Evolutionary conservation across 2,113 vertebrate species (phyloP).

Genomic region (Nothoprocta perdicaria): DNA sequence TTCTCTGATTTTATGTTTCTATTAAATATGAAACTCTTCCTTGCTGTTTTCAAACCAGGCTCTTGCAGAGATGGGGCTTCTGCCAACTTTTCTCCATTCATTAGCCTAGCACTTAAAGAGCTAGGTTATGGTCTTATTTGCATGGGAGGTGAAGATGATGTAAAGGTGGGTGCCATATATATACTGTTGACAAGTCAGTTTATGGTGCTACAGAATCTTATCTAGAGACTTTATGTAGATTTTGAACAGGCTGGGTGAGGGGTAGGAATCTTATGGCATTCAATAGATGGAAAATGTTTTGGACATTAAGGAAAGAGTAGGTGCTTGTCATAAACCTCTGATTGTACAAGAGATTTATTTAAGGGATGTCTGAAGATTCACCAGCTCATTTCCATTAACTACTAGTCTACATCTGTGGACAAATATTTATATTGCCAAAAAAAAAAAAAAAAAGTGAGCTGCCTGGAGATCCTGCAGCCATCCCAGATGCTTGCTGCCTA

Average conservation of each 20-base stretch:
- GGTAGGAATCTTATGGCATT: slow-evolving; percentile 52
- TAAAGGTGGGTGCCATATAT: slow-evolving; percentile 50
- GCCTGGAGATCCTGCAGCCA: slow-evolving; percentile 6
- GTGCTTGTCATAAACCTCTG: slow-evolving; percentile 68
- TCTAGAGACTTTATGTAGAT: slow-evolving; percentile 63
- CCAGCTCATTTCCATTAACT: slow-evolving; percentile 24
- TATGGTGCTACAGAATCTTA: slow-evolving; percentile 37
- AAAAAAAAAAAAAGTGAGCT: slow-evolving; percentile 56
- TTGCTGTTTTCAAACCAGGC: neutral
- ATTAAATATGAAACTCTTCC: neutral
- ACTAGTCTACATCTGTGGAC: neutral
- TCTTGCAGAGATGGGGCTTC: neutral
- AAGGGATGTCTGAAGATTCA: slow-evolving; percentile 49
- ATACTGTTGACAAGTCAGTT: slow-evolving; percentile 59
- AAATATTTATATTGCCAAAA: slow-evolving; percentile 53
- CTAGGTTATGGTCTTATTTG: slow-evolving; percentile 50
- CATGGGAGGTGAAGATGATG: slow-evolving; percentile 60
- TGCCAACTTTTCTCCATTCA: slow-evolving; percentile 4
- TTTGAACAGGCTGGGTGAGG: slow-evolving; percentile 26
- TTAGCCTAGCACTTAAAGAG: slow-evolving; percentile 50
- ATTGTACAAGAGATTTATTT: slow-evolving; percentile 37
- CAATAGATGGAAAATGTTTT: slow-evolving; percentile 67
- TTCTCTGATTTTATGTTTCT: no score
- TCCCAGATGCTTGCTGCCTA: slow-evolving; percentile 26
- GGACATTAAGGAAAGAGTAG: slow-evolving; percentile 63